Conservation (phyloP, 2,113 vertebrate species). For the Andinoacara biseriatus region DNA sequence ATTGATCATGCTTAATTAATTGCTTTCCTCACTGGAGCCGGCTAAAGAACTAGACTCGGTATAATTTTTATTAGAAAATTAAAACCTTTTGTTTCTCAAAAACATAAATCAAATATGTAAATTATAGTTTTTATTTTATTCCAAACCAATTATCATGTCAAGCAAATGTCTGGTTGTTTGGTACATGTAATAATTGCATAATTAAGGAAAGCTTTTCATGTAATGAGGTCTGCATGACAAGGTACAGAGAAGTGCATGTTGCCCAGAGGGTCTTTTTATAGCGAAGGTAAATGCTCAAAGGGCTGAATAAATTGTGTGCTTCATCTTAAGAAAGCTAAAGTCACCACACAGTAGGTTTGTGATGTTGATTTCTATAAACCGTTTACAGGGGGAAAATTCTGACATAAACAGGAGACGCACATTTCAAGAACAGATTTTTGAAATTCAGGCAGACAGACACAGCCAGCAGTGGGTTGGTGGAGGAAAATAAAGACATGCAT, state of each 20-base stretch:
- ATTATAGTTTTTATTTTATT: slow-evolving; percentile 35
- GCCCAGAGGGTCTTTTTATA: slow-evolving; percentile 3
- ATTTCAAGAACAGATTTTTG: slow-evolving; percentile 33
- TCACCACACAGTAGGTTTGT: slow-evolving; percentile 45
- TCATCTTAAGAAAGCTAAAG: slow-evolving; percentile 24
- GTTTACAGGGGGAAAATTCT: not conserved
- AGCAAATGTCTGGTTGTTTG: not conserved
- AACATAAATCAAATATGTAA: slow-evolving; percentile 42
- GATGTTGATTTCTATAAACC: slow-evolving; percentile 43
- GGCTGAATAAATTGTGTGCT: slow-evolving; percentile 50
- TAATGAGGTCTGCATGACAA: slow-evolving; percentile 22
- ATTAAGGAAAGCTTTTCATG: not conserved
- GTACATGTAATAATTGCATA: slow-evolving; percentile 5
- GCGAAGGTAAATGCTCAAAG: slow-evolving; percentile 22
- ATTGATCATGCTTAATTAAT: slow-evolving; percentile 38
- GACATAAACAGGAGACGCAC: slow-evolving; percentile 36
- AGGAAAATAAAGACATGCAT: slow-evolving; percentile 38
- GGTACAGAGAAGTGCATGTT: slow-evolving; percentile 25
- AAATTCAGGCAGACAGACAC: slow-evolving; percentile 18
- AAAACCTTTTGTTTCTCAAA: slow-evolving; percentile 31
- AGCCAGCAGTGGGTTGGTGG: slow-evolving; percentile 1
- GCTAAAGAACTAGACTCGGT: not conserved
- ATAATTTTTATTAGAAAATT: slow-evolving; percentile 38
- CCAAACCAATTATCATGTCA: slow-evolving; percentile 6
- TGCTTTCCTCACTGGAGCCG: slow-evolving; percentile 13